Evolutionary conservation across 2,113 vertebrate genomes (phyloP).

Genomic region (Athene noctua): DNA sequence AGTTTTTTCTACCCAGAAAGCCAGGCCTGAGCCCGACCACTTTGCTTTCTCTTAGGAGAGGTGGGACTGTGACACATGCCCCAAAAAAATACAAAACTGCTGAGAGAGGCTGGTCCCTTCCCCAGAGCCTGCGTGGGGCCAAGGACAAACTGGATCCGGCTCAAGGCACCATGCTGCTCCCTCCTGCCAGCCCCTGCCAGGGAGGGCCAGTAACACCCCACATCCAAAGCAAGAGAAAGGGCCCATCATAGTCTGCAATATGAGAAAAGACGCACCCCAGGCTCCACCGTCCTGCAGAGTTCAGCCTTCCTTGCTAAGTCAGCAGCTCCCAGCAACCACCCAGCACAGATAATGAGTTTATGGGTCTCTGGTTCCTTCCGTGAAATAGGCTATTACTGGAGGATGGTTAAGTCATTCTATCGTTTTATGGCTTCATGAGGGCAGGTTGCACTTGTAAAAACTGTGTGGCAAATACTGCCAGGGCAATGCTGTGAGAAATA

Average conservation of each 20-base stretch:
- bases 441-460: neutral
- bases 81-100: neutral
- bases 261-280: neutral
- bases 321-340: neutral
- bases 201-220: fast-evolving
- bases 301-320: neutral
- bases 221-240: neutral
- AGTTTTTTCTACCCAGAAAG: neutral
- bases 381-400: neutral
- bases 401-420: neutral
- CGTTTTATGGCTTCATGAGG: neutral
- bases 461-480: fast-evolving
- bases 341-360: neutral
- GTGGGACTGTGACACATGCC: fast-evolving
- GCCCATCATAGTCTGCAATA: neutral
- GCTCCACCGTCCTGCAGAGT: neutral
- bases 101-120: neutral
- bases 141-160: neutral
- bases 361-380: neutral
- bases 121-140: neutral
- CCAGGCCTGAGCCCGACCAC: neutral
- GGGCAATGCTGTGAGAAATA: neutral
- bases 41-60: neutral
- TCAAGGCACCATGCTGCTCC: neutral
- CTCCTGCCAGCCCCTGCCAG: neutral